Evolutionary conservation across 2,888 invertebrate species (phyloP).

Genomic region (Spialia ferax): DNA sequence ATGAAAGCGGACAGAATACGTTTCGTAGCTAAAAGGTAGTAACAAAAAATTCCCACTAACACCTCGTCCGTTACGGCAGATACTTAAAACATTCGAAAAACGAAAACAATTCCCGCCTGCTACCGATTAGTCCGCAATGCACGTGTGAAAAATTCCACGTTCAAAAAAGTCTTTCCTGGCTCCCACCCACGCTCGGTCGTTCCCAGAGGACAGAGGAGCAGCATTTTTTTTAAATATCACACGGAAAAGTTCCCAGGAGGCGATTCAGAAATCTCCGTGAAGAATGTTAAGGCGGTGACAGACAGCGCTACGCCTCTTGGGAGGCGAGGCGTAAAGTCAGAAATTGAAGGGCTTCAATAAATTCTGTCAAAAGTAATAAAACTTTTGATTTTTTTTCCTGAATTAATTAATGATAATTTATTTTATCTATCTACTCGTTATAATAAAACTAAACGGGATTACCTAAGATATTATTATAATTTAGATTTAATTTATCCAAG

Average conservation of each 20-base stretch:
- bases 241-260: conserved; percentile 59
- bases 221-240: conserved; percentile 61
- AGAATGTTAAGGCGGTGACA: conserved; percentile 57
- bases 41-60: conserved; percentile 28
- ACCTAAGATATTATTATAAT: no score
- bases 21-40: background rate
- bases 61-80: conserved; percentile 18
- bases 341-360: background rate
- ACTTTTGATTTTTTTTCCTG: no score
- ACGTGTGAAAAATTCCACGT: conserved; percentile 34
- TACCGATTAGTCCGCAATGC: conserved; percentile 32
- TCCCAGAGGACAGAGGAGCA: conserved; percentile 60
- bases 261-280: conserved; percentile 57
- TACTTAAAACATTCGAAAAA: conserved; percentile 23
- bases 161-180: conserved; percentile 4
- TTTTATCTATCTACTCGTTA: no score
- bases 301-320: conserved; percentile 16
- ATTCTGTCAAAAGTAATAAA: background rate
- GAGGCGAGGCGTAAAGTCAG: conserved; percentile 13
- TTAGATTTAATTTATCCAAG: no score
- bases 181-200: conserved; percentile 41
- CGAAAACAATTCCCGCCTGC: conserved; percentile 22
- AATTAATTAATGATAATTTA: background rate
- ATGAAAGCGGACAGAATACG: conserved; percentile 1
- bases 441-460: no score